Evolutionary conservation across 2,797 vertebrate genomes (phyloP).

Genomic region (Bradypodion pumilum): DNA sequence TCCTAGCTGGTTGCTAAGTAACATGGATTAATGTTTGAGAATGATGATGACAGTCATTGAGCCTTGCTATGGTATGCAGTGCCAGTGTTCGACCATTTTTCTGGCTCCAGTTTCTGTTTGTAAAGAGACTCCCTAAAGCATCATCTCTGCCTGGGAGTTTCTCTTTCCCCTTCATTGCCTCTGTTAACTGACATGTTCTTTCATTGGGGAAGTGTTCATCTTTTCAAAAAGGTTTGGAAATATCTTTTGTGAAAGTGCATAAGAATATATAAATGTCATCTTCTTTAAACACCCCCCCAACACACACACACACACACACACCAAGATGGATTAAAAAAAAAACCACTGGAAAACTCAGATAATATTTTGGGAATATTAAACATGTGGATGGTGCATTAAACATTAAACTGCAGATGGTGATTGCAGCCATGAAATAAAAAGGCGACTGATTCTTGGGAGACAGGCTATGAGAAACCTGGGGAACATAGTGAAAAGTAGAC

Average conservation of each 20-base stretch:
- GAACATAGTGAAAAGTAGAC: no score
- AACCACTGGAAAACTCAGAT: no score
- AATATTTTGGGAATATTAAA: background rate
- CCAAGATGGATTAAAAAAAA: no score
- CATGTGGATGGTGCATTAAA: no score
- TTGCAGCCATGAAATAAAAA: no score
- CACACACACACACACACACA: no score
- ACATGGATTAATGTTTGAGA: conserved; percentile 42
- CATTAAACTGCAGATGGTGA: no score
- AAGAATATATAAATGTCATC: background rate
- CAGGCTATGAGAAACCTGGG: no score
- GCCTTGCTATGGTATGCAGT: conserved; percentile 23
- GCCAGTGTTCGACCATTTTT: conserved; percentile 2
- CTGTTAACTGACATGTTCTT: background rate
- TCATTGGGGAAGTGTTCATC: background rate
- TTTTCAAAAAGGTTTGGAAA: background rate
- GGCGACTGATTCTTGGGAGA: no score
- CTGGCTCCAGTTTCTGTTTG: conserved; percentile 1
- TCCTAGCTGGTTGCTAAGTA: conserved; percentile 54
- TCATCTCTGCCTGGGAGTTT: background rate
- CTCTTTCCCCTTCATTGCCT: background rate
- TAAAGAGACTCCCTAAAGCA: background rate
- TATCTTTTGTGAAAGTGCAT: background rate
- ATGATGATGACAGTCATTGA: conserved; percentile 18
- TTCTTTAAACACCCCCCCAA: no score